A percentile compares a stretch with the other conserved stretches of the same genome.
phyloP scores from a whole-genome alignment of 2,888 invertebrate species.

The Tenthredo scrophulariae region DNA sequence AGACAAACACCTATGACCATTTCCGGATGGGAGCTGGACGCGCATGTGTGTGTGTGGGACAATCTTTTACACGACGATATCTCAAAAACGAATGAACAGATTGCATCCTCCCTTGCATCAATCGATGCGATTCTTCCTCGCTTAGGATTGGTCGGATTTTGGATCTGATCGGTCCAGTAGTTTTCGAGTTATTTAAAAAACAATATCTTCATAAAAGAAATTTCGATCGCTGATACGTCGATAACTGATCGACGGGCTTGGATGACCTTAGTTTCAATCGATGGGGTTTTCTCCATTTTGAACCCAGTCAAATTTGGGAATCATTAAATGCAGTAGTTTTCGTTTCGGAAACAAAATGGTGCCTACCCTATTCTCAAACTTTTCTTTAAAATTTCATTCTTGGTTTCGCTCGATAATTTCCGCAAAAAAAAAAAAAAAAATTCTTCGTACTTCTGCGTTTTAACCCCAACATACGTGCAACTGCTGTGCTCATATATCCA shows the following conservation, averaged over 20 bases:
- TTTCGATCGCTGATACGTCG: background rate
- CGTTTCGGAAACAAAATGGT: background rate
- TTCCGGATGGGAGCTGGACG: too few species aligned
- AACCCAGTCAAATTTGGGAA: background rate
- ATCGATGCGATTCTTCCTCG: background rate
- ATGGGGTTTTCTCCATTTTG: background rate
- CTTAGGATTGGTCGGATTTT: background rate
- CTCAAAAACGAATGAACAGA: background rate
- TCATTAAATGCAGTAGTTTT: background rate
- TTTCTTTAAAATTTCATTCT: background rate
- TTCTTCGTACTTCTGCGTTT: background rate
- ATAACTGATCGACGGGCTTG: background rate
- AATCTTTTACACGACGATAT: background rate
- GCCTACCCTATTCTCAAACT: too few species aligned
- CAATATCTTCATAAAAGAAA: too few species aligned
- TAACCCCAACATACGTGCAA: conserved; percentile 46
- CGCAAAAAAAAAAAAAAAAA: background rate
- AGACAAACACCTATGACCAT: too few species aligned
- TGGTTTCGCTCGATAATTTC: background rate
- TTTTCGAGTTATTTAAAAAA: too few species aligned
- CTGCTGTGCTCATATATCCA: background rate
- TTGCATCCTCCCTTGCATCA: background rate
- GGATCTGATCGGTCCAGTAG: background rate
- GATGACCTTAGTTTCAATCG: background rate
- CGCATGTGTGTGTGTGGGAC: too few species aligned